These are phyloP conservation scores for Stramonita haemastoma DNA, from an alignment of 2,888 invertebrate genomes.

Conservation along the genomic window DNA sequence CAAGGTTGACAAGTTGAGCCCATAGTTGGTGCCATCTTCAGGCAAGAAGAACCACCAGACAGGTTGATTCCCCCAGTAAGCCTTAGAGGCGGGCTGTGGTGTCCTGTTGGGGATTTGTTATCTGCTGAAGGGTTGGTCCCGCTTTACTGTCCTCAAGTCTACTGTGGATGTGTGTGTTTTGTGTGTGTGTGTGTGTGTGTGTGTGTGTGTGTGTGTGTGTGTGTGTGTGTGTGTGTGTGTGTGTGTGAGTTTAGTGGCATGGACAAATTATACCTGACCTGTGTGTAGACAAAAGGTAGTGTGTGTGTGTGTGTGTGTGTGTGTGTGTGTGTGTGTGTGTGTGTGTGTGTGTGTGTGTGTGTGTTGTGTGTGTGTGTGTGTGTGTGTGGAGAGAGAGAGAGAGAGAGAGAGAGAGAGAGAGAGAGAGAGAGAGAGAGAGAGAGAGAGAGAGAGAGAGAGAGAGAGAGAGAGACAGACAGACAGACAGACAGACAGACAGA, in stretches of 20 bases:
- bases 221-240: too few relatives aligned
- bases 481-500: neutral
- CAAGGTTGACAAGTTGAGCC: neutral
- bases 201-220: neutral
- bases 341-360: neutral
- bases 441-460: neutral
- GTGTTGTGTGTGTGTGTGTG: too few relatives aligned
- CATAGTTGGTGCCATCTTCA: neutral
- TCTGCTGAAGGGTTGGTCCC: neutral
- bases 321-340: neutral
- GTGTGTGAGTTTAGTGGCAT: too few relatives aligned
- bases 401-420: neutral
- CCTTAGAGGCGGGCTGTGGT: neutral
- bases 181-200: slow-evolving; percentile 18
- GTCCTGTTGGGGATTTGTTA: slow-evolving; percentile 12
- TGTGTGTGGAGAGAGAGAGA: too few relatives aligned
- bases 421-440: neutral
- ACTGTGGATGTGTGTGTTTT: neutral
- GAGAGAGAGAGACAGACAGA: neutral
- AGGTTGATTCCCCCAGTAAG: neutral
- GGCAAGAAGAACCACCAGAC: neutral
- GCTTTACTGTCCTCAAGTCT: neutral
- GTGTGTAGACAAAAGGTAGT: too few relatives aligned
- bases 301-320: neutral
- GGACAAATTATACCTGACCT: too few relatives aligned